phyloP scores from a whole-genome alignment of 2,113 vertebrate species.

The Leptobrachium leishanense region DNA sequence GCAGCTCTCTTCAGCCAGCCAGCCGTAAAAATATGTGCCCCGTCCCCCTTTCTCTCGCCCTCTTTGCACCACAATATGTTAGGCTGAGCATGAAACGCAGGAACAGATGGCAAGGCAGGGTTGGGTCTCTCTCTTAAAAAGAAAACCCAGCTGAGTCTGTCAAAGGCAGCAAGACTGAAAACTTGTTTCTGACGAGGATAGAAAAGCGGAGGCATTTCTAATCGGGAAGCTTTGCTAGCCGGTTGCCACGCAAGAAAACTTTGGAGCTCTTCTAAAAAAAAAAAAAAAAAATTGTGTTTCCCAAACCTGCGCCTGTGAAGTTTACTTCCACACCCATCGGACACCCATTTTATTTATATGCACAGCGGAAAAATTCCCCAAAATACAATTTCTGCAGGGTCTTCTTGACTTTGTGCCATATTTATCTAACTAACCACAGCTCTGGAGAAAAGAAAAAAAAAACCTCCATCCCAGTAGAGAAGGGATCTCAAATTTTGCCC shows the following conservation, averaged over 20 bases:
- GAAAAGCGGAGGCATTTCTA: conserved; percentile 19
- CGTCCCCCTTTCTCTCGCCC: conserved; percentile 32
- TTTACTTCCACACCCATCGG: too few species aligned
- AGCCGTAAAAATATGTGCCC: conserved; percentile 46
- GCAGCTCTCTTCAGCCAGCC: conserved; percentile 29
- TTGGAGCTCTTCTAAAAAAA: not conserved
- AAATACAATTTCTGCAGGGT: too few species aligned
- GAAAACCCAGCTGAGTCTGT: conserved; percentile 43
- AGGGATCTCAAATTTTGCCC: too few species aligned
- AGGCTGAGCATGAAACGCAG: conserved; percentile 43
- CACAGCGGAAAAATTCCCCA: too few species aligned
- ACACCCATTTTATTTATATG: too few species aligned
- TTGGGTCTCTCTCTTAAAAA: conserved; percentile 36
- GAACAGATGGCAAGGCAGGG: conserved; percentile 45
- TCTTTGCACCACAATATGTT: conserved; percentile 39
- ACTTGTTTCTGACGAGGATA: conserved; percentile 31
- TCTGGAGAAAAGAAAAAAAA: too few species aligned
- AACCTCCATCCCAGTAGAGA: too few species aligned
- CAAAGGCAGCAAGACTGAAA: conserved; percentile 36
- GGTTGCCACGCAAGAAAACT: conserved; percentile 32
- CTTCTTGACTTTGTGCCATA: too few species aligned
- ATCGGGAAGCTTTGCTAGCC: not conserved
- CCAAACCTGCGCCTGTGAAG: too few species aligned
- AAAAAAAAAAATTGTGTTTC: too few species aligned
- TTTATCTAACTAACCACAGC: too few species aligned